These are phyloP conservation scores for Cheilosia pagana DNA, from an alignment of 2,888 invertebrate genomes.

Conservation along the genomic window DNA sequence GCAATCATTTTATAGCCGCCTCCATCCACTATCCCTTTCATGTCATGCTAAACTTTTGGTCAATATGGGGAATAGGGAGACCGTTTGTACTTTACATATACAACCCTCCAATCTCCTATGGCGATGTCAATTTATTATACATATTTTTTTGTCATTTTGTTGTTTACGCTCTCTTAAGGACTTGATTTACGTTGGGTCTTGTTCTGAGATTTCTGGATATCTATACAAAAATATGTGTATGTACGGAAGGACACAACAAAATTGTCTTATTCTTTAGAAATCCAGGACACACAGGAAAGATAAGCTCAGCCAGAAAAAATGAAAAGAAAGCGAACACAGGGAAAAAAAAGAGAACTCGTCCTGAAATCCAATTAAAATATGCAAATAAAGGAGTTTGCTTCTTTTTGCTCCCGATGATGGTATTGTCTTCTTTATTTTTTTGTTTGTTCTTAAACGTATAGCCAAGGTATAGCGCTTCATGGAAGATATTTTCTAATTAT, in stretches of 20 bases:
- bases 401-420: background rate
- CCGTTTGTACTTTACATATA: slow-evolving; percentile 1
- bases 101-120: background rate
- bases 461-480: background rate
- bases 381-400: slow-evolving; percentile 49
- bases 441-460: background rate
- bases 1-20: slow-evolving; percentile 56
- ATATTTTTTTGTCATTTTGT: slow-evolving; percentile 9
- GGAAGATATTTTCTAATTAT: slow-evolving; percentile 42
- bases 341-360: slow-evolving; percentile 19
- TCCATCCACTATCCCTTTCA: background rate
- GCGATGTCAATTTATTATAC: slow-evolving; percentile 3
- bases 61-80: slow-evolving; percentile 3
- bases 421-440: slow-evolving; percentile 12
- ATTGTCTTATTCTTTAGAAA: slow-evolving; percentile 18
- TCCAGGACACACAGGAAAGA: slow-evolving; percentile 51
- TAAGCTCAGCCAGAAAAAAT: slow-evolving; percentile 36
- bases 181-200: slow-evolving; percentile 59
- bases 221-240: slow-evolving; percentile 1
- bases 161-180: slow-evolving; percentile 31
- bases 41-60: slow-evolving; percentile 40
- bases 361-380: slow-evolving; percentile 68
- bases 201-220: slow-evolving; percentile 17
- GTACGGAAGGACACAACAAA: slow-evolving; percentile 16
- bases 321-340: background rate